phyloP scores from a whole-genome alignment of 92 coral and sea anemone genomes.

The Palythoa heliodiscus region DNA sequence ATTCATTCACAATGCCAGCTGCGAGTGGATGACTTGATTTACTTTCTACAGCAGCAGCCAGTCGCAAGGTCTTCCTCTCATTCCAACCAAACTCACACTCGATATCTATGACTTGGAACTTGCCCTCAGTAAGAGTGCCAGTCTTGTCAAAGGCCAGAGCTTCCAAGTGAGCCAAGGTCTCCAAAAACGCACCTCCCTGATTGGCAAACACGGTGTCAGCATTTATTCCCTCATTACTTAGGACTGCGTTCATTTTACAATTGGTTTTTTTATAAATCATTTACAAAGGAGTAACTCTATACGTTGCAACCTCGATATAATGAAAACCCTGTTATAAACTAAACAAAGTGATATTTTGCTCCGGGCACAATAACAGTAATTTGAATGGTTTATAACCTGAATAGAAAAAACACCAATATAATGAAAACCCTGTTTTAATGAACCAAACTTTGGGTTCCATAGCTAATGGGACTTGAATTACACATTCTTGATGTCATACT shows the following conservation, averaged over 20 bases:
- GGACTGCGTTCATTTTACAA: neutral
- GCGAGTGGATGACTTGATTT: constrained; percentile 97
- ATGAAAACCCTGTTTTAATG: too few species aligned
- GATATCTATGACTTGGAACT: constrained; percentile 84
- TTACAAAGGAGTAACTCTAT: neutral
- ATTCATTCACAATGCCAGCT: constrained; percentile 94
- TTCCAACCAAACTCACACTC: constrained; percentile 67
- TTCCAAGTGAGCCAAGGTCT: constrained; percentile 79
- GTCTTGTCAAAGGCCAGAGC: constrained; percentile 96
- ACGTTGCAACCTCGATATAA: too few species aligned
- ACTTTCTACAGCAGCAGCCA: constrained; percentile 97
- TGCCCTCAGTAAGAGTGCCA: constrained; percentile 96
- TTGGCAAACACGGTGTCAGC: neutral
- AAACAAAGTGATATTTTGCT: too few species aligned
- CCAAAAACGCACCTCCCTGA: constrained; percentile 85
- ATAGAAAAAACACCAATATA: too few species aligned
- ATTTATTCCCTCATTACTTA: neutral
- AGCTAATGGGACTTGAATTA: too few species aligned
- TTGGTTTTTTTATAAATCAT: neutral
- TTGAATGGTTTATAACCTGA: too few species aligned
- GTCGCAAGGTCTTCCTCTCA: constrained; percentile 84
- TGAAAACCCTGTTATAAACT: too few species aligned
- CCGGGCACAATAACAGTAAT: too few species aligned
- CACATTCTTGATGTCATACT: too few species aligned
- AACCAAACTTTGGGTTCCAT: too few species aligned